phyloP scores from a whole-genome alignment of 1,140 invertebrate species.

The Dysdera silvatica region DNA sequence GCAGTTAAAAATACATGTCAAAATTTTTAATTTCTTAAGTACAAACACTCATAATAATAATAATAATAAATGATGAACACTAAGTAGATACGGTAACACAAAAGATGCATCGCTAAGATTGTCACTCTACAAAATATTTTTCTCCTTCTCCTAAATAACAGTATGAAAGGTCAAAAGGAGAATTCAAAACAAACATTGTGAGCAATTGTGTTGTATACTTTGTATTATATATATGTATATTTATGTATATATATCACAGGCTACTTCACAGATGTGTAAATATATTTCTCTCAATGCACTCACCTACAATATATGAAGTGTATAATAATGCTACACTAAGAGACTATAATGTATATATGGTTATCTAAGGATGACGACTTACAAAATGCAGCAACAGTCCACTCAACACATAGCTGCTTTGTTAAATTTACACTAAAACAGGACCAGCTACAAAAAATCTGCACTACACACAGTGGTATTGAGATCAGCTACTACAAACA shows the following conservation, averaged over 20 bases:
- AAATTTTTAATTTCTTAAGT: slow-evolving; percentile 24
- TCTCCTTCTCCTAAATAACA: slow-evolving; percentile 24
- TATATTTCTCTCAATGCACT: slow-evolving; percentile 30
- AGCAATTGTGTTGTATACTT: slow-evolving; percentile 30
- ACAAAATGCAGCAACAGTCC: slow-evolving; percentile 27
- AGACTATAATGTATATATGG: slow-evolving; percentile 25
- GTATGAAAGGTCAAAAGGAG: slow-evolving; percentile 26
- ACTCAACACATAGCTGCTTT: slow-evolving; percentile 26
- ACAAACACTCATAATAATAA: slow-evolving; percentile 25
- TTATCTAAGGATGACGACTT: slow-evolving; percentile 28
- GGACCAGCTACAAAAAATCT: slow-evolving; percentile 27
- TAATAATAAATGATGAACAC: slow-evolving; percentile 30
- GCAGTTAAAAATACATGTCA: slow-evolving; percentile 16
- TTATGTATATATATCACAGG: slow-evolving; percentile 30
- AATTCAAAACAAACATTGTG: slow-evolving; percentile 28
- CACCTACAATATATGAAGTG: slow-evolving; percentile 25
- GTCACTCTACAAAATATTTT: slow-evolving; percentile 30
- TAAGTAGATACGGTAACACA: slow-evolving; percentile 29
- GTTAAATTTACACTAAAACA: slow-evolving; percentile 15
- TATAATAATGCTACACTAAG: slow-evolving; percentile 24
- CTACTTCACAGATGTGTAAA: slow-evolving; percentile 31
- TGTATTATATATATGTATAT: slow-evolving; percentile 27
- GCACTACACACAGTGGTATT: slow-evolving; percentile 23
- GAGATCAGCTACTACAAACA: slow-evolving; percentile 29
- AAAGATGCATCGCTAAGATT: slow-evolving; percentile 26